phyloP scores from a whole-genome alignment of 2,888 invertebrate genomes.

The Trisateles emortualis region DNA sequence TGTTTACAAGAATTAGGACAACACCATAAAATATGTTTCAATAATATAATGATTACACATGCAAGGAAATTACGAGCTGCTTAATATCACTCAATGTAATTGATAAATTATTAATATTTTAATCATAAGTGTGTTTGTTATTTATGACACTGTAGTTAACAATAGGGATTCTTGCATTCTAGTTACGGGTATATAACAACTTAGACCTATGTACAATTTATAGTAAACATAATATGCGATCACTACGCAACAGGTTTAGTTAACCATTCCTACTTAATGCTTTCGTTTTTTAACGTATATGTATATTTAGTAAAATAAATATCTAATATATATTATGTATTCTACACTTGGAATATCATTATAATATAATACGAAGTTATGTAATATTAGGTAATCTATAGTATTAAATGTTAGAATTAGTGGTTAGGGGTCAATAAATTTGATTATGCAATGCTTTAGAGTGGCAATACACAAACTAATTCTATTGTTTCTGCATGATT shows the following conservation, averaged over 20 bases:
- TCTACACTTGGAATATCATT: constrained; percentile 44
- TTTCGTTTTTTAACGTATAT: constrained; percentile 41
- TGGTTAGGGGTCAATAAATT: constrained; percentile 31
- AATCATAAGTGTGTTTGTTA: no score
- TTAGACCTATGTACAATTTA: background rate
- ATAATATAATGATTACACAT: background rate
- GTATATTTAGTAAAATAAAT: constrained; percentile 44
- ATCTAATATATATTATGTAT: constrained; percentile 43
- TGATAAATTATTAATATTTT: no score
- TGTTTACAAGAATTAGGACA: background rate
- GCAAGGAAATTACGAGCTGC: background rate
- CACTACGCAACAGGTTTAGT: constrained; percentile 24
- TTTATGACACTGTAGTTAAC: no score
- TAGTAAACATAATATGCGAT: background rate
- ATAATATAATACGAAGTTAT: constrained; percentile 47
- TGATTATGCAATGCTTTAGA: no score
- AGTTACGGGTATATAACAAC: background rate
- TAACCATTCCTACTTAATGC: constrained; percentile 46
- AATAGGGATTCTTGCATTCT: background rate
- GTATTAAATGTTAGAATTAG: constrained; percentile 49
- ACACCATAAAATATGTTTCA: constrained; percentile 1
- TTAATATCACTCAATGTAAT: background rate
- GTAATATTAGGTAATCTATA: constrained; percentile 48
- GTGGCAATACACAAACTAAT: no score
- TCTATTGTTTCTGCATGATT: no score